Percentiles rank a stretch among this genome's conserved stretches.
Conservation (phyloP, 2,888 invertebrate species). For the Eucera pruinosa region DNA sequence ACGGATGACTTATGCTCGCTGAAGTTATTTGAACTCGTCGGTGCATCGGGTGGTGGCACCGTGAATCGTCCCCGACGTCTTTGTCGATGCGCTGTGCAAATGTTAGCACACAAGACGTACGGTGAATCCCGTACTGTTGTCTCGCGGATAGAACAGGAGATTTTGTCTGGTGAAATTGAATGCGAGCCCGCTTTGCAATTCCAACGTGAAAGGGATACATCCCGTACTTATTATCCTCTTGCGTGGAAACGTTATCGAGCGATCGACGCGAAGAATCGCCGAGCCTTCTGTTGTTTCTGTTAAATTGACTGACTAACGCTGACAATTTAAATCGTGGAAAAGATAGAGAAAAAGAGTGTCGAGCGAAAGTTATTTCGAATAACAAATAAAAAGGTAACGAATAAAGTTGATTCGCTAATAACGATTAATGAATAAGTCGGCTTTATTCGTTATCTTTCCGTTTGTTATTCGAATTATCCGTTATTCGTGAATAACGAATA, state of each 20-base stretch:
- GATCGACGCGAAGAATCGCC: background rate
- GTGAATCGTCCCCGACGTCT: conserved; percentile 49
- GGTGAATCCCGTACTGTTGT: conserved; percentile 30
- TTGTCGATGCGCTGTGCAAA: conserved; percentile 46
- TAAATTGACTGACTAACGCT: background rate
- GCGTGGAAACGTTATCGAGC: conserved; percentile 6
- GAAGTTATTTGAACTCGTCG: conserved; percentile 67
- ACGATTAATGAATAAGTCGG: no score
- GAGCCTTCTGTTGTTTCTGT: background rate
- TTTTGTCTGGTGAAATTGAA: conserved; percentile 35
- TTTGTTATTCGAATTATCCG: no score
- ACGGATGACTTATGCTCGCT: conserved; percentile 80
- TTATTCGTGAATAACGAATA: no score
- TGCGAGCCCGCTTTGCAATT: conserved; percentile 6
- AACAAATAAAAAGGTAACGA: no score
- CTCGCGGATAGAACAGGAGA: conserved; percentile 11
- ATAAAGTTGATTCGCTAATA: no score
- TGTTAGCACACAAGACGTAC: conserved; percentile 39
- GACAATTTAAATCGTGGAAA: background rate
- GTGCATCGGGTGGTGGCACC: conserved; percentile 56
- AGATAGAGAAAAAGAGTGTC: background rate
- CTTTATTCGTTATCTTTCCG: no score
- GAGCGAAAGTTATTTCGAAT: no score
- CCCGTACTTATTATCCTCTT: background rate
- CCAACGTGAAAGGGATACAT: conserved; percentile 13